Conservation (phyloP, 1,140 invertebrate species). For the Callitettix versicolor region DNA sequence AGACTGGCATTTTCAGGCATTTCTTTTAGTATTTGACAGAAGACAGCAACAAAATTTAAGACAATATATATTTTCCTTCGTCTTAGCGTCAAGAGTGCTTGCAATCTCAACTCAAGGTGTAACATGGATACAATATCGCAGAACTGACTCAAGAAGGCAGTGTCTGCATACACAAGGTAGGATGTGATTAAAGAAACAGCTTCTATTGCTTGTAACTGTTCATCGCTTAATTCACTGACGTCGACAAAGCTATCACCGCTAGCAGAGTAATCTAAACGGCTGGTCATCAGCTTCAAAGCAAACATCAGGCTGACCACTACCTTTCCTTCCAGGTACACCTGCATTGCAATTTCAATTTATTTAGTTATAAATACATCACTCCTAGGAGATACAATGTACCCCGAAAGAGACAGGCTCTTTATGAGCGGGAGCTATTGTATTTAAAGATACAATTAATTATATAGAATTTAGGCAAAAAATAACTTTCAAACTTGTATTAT, state of each 20-base stretch:
- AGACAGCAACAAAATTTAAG: conserved; percentile 54
- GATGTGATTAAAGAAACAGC: conserved; percentile 55
- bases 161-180: conserved; percentile 55
- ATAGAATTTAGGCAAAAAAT: too few relatives aligned
- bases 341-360: conserved; percentile 5
- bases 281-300: conserved; percentile 50
- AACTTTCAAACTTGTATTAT: too few relatives aligned
- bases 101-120: conserved; percentile 26
- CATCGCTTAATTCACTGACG: conserved; percentile 36
- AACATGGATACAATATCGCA: conserved; percentile 60
- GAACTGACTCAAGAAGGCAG: conserved; percentile 62
- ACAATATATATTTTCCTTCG: conserved; percentile 46
- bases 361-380: too few relatives aligned
- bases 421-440: not conserved
- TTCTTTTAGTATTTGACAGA: conserved; percentile 61
- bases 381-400: too few relatives aligned
- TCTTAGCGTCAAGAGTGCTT: conserved; percentile 30
- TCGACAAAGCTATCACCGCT: not conserved
- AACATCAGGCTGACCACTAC: conserved; percentile 66
- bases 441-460: not conserved
- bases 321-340: conserved; percentile 62
- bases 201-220: conserved; percentile 48
- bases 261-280: conserved; percentile 12
- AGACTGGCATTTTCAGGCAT: conserved; percentile 61
- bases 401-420: not conserved